These are phyloP conservation scores for Stratiolaelaps scimitus DNA, from an alignment of 1,140 invertebrate species.

Conservation along the genomic window DNA sequence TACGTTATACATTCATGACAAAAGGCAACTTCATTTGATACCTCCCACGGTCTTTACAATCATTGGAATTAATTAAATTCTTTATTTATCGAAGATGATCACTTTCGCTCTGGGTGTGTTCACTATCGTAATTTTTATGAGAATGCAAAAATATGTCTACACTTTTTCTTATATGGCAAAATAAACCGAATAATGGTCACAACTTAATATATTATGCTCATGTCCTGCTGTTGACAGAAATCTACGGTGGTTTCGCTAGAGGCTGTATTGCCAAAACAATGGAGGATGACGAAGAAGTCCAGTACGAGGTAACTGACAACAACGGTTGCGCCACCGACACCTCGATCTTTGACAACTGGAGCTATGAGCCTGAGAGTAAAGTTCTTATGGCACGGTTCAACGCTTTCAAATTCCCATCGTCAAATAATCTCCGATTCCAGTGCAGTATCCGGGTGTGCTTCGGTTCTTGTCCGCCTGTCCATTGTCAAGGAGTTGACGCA, in stretches of 20 bases:
- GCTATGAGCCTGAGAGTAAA: slow-evolving; percentile 66
- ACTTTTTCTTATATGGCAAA: too few relatives aligned
- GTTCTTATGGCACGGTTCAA: slow-evolving; percentile 73
- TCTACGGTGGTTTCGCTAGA: slow-evolving; percentile 83
- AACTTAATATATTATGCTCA: too few relatives aligned
- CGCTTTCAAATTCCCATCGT: slow-evolving; percentile 88
- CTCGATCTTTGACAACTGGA: slow-evolving; percentile 82
- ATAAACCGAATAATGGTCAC: too few relatives aligned
- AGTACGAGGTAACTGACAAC: slow-evolving; percentile 81
- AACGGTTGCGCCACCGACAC: slow-evolving; percentile 85
- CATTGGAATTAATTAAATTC: too few relatives aligned
- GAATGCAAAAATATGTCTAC: too few relatives aligned
- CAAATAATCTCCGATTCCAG: slow-evolving; percentile 86
- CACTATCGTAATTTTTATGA: too few relatives aligned
- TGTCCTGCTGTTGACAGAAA: slow-evolving; percentile 48
- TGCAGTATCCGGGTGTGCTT: slow-evolving; percentile 91
- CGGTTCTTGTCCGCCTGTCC: slow-evolving; percentile 83
- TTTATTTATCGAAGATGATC: too few relatives aligned
- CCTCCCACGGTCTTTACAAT: not conserved
- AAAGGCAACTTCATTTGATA: not conserved
- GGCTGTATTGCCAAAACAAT: slow-evolving; percentile 84
- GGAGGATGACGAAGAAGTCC: slow-evolving; percentile 68
- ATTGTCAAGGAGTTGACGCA: slow-evolving; percentile 76
- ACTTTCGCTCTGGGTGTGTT: too few relatives aligned
- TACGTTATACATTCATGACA: slow-evolving; percentile 37